These are phyloP conservation scores for Melanotaenia nigrans DNA, from an alignment of 2,797 vertebrate species.

Conservation along the genomic window DNA sequence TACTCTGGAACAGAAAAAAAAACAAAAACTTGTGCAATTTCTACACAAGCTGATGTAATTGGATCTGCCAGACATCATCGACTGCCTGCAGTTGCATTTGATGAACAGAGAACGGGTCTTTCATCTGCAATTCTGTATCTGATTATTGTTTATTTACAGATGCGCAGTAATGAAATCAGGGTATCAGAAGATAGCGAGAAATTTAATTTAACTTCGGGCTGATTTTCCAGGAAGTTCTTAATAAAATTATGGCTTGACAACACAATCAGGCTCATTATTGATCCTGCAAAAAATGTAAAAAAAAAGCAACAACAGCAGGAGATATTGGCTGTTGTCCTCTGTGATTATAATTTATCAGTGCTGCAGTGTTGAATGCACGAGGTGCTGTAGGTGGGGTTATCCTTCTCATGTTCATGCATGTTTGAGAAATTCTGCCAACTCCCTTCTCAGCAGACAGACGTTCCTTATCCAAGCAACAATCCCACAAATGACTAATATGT, in stretches of 20 bases:
- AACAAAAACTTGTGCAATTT: conserved; percentile 44
- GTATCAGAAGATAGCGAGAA: conserved; percentile 16
- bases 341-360: conserved; percentile 38
- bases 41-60: conserved; percentile 50
- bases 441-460: conserved; percentile 30
- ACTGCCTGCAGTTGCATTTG: conserved; percentile 21
- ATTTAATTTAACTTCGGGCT: conserved; percentile 3
- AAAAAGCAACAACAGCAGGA: neutral
- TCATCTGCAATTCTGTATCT: conserved; percentile 25
- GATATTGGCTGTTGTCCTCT: conserved; percentile 43
- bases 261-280: conserved; percentile 16
- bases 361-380: conserved; percentile 47
- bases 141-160: conserved; percentile 10
- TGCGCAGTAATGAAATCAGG: conserved; percentile 1
- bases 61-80: conserved; percentile 29
- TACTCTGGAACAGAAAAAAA: conserved; percentile 34
- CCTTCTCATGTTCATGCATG: conserved; percentile 73
- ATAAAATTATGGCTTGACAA: conserved; percentile 20
- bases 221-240: conserved; percentile 33
- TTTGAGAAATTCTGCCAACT: conserved; percentile 64
- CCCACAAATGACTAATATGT: conserved; percentile 32
- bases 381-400: conserved; percentile 50
- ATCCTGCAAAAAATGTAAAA: conserved; percentile 9
- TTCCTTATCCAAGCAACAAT: conserved; percentile 18
- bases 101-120: conserved; percentile 13